Evolutionary conservation across 2,113 vertebrate species (phyloP).

Genomic region (Beaufortia kweichowensis): DNA sequence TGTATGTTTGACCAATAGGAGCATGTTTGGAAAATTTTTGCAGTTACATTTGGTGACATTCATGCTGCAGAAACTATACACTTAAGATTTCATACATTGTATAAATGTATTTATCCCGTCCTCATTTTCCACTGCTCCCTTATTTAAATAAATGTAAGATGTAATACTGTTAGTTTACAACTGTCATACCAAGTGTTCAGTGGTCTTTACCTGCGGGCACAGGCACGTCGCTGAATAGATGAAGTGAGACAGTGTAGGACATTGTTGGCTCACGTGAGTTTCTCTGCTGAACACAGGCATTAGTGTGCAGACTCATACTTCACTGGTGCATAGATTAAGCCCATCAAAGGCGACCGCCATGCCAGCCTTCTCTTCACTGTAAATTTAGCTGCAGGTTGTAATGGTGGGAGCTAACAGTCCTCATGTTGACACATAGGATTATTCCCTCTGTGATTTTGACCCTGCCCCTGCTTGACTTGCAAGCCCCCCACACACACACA

Average conservation of each 20-base stretch:
- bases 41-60: too few species aligned
- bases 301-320: conserved; percentile 48
- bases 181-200: background rate
- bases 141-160: background rate
- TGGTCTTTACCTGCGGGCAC: conserved; percentile 7
- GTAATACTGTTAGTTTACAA: background rate
- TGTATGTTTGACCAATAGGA: too few species aligned
- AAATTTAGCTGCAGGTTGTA: conserved; percentile 61
- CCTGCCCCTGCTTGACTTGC: conserved; percentile 71
- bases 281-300: conserved; percentile 40
- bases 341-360: conserved; percentile 57
- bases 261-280: conserved; percentile 47
- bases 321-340: conserved; percentile 56
- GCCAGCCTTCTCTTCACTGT: conserved; percentile 61
- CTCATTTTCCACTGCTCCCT: background rate
- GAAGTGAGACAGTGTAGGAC: conserved; percentile 28
- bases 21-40: too few species aligned
- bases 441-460: conserved; percentile 71
- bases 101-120: background rate
- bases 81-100: too few species aligned
- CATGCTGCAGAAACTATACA: too few species aligned
- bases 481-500: conserved; percentile 58
- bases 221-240: conserved; percentile 22
- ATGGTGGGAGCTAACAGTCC: conserved; percentile 61
- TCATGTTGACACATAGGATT: conserved; percentile 74